phyloP scores from a whole-genome alignment of 1,140 invertebrate genomes.

The Drosophila varians region DNA sequence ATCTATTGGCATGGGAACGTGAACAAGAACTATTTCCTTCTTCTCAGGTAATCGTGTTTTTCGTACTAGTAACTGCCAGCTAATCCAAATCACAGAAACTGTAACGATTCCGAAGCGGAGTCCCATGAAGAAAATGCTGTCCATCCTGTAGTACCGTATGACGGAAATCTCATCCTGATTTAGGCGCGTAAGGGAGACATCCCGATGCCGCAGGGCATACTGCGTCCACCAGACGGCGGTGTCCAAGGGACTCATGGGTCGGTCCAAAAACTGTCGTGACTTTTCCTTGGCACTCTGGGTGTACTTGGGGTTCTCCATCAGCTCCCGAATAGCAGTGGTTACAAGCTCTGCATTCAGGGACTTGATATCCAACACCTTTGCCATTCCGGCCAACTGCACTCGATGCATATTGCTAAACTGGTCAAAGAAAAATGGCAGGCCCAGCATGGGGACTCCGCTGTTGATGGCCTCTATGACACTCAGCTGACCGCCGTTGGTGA shows the following conservation, averaged over 20 bases:
- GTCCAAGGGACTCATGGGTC: constrained; percentile 84
- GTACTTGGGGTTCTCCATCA: constrained; percentile 34
- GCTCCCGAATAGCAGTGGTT: constrained; percentile 3
- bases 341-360: constrained; percentile 8
- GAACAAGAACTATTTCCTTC: background rate
- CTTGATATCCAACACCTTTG: constrained; percentile 46
- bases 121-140: constrained; percentile 7
- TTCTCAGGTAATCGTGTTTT: background rate
- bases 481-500: constrained; percentile 46
- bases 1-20: background rate
- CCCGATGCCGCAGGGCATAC: constrained; percentile 83
- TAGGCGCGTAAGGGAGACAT: constrained; percentile 80
- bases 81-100: constrained; percentile 9
- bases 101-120: constrained; percentile 17
- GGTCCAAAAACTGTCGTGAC: constrained; percentile 84
- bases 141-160: constrained; percentile 32
- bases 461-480: constrained; percentile 42
- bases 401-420: constrained; percentile 48
- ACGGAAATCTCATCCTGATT: constrained; percentile 48
- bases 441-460: constrained; percentile 47
- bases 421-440: constrained; percentile 50
- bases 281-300: constrained; percentile 54
- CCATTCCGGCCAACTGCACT: constrained; percentile 85
- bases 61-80: background rate
- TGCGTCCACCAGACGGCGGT: constrained; percentile 87